These are phyloP conservation scores for Drosophila teissieri DNA, from an alignment of 1,140 invertebrate species.

Conservation along the genomic window DNA sequence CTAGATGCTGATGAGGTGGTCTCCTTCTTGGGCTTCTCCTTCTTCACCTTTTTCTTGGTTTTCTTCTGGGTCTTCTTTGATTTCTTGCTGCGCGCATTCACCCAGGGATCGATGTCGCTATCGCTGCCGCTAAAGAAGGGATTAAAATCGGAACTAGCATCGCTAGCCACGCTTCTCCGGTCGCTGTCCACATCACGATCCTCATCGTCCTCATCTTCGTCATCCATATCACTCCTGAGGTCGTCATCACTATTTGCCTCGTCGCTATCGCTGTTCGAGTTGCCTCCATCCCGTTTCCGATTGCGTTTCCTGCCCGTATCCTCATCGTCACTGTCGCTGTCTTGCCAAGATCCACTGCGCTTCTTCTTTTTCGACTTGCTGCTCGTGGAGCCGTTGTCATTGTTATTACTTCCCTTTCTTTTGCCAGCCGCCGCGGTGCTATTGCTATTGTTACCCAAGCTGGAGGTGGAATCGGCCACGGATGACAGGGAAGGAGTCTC, in stretches of 20 bases:
- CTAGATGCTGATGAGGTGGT: constrained; percentile 9
- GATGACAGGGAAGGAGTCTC: constrained; percentile 32
- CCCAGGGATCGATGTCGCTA: constrained; percentile 93
- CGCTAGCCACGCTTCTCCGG: constrained; percentile 81
- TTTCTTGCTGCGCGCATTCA: constrained; percentile 86
- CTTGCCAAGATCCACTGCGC: constrained; percentile 78
- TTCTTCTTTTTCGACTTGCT: constrained; percentile 63
- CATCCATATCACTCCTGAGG: constrained; percentile 29
- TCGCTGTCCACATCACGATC: constrained; percentile 79
- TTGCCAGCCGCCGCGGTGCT: constrained; percentile 17
- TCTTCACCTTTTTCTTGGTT: constrained; percentile 87
- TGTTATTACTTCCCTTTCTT: constrained; percentile 23
- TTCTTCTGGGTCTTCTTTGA: constrained; percentile 68
- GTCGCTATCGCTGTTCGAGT: constrained; percentile 60
- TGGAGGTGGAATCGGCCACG: constrained; percentile 23
- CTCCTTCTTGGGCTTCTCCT: constrained; percentile 85
- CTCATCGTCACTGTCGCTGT: constrained; percentile 64
- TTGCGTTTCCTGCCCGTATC: constrained; percentile 16
- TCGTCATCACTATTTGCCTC: constrained; percentile 48
- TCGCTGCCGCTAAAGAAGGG: constrained; percentile 95
- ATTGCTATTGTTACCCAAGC: constrained; percentile 28
- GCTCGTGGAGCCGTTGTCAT: neutral
- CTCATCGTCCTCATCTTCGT: constrained; percentile 54
- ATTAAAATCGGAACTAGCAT: constrained; percentile 93
- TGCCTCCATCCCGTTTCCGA: constrained; percentile 18